Base-by-base conservation (phyloP, 1,140 invertebrate species). In the Xylocopa sonorina region DNA sequence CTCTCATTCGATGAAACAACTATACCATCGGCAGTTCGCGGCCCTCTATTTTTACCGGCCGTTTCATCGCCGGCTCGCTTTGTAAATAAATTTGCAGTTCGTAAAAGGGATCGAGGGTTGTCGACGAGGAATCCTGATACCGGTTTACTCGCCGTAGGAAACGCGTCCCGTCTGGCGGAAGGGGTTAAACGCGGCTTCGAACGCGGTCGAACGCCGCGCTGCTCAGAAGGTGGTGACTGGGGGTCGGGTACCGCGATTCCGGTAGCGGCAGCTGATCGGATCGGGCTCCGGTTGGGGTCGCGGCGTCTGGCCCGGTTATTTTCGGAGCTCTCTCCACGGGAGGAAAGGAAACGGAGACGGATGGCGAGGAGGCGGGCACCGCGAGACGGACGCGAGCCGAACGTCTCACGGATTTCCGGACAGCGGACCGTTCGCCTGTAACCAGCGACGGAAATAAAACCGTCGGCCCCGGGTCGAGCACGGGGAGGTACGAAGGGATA, bases 331-430 rank as follows among this genome's bases (percentile, higher is more conserved):
- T 58, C 50, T 24, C 21, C 58, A 27, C 60, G 51, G 24, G 63
- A 51, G 41, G 24, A 43, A 38, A 46, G 48, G 29, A 48, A 60
- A 24, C 48, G 64, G 34, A 55, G 32, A 34, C 38, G 34, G 32
- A n/a, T 53, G 38, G 24, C 24, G 32, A 27, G n/a, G 51, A 48
- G 41, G 60, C 14, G 5, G 62, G 2, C 16, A 14, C 24, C n/a
- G 53, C 50, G 21, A 63, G 58, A 63, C 43, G 38, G 48, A 64
- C 69, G 60, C 77, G 38, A 58, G 69, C 46, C 74, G 62, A 80
- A 60, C 32, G 80, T 81, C 80, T 81, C 57, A 78, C 75, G 80
- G 80, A 81, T 81, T 78, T 81, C 80, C 75, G 80, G 80, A 81
- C 67, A 69, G 66, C 48, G 75, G 7, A 10, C 48, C 50, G 38